phyloP scores from a whole-genome alignment of 2,797 vertebrate genomes.

The Oophaga sylvatica region DNA sequence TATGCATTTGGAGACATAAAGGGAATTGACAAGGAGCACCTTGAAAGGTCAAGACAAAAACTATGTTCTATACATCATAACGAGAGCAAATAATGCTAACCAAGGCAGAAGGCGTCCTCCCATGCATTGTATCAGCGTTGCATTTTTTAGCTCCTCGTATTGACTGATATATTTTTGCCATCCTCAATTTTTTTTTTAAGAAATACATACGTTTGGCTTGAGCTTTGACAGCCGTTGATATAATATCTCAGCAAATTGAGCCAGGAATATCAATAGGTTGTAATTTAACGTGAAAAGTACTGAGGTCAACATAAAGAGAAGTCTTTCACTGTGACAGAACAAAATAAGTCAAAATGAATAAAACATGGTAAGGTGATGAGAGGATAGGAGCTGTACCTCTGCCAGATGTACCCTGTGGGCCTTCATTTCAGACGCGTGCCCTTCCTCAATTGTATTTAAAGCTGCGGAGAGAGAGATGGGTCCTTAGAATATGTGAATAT shows the following conservation, averaged over 20 bases:
- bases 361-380: slow-evolving; percentile 55
- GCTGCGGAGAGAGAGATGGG: background rate
- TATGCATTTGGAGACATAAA: slow-evolving; percentile 47
- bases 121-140: slow-evolving; percentile 7
- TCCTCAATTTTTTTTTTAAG: slow-evolving; percentile 18
- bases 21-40: slow-evolving; percentile 32
- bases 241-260: slow-evolving; percentile 57
- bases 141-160: slow-evolving; percentile 34
- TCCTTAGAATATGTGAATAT: slow-evolving; percentile 35
- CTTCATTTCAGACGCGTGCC: slow-evolving; percentile 16
- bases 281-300: slow-evolving; percentile 62
- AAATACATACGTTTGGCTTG: slow-evolving; percentile 58
- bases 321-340: slow-evolving; percentile 56
- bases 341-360: slow-evolving; percentile 58
- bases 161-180: slow-evolving; percentile 28
- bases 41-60: slow-evolving; percentile 47
- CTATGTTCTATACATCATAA: slow-evolving; percentile 36
- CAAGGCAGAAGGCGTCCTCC: slow-evolving; percentile 8
- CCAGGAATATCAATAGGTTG: slow-evolving; percentile 62
- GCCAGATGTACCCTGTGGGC: slow-evolving; percentile 54
- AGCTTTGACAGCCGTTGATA: slow-evolving; percentile 58
- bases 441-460: slow-evolving; percentile 42
- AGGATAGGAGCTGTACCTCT: slow-evolving; percentile 53
- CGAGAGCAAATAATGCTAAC: slow-evolving; percentile 40
- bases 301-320: slow-evolving; percentile 62